Base-by-base conservation (phyloP, 1,140 invertebrate genomes). In the Varroa destructor region DNA sequence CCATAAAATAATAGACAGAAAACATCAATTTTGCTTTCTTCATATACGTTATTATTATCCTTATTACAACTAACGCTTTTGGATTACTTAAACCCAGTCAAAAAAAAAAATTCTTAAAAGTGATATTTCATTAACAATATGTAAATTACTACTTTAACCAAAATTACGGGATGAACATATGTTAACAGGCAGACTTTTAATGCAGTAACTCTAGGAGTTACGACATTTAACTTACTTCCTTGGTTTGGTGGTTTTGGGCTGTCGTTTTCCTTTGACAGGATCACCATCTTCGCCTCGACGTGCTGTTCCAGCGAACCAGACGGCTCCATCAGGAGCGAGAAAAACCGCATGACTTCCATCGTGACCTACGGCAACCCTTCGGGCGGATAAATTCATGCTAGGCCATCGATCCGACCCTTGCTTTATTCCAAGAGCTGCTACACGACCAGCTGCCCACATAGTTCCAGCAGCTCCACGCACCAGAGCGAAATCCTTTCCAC, bases 241-340 rank as follows among this genome's bases (percentile, higher is more conserved):
- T 74, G 61, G 61, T 8, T 67, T 67, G 1, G 46, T 67, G 12
- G 61, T 67, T 67, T 46, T n/a, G 14, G 46, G 56, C 56, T 75
- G 64, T 76, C 76, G 3, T 75, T 73, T 67, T 25, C 61, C 61
- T 8, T 67, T 67, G 10, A 67, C 61, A 2, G 81, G 79, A 78
- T 97, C 93, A 0, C 92, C 93, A 81, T 97, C 93, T 81, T 97
- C 93, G 56, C 93, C 93, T 8, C 93, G 83, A n/a, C 89, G 84
- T 0, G 93, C 87, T 14, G 89, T 89, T 0, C 93, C 93, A 67
- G 87, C 86, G 83, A 93, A 93, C 77, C 87, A 87, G 0, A 90
- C 89, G 6, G 86, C 86, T 0, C 93, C 93, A 79, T 95, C 92
- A 74, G 95, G 91, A 58, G 90, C 84, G 4, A 97, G 83, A 3